phyloP scores from a whole-genome alignment of 1,140 invertebrate genomes.

The Apocrypta bakeri region DNA sequence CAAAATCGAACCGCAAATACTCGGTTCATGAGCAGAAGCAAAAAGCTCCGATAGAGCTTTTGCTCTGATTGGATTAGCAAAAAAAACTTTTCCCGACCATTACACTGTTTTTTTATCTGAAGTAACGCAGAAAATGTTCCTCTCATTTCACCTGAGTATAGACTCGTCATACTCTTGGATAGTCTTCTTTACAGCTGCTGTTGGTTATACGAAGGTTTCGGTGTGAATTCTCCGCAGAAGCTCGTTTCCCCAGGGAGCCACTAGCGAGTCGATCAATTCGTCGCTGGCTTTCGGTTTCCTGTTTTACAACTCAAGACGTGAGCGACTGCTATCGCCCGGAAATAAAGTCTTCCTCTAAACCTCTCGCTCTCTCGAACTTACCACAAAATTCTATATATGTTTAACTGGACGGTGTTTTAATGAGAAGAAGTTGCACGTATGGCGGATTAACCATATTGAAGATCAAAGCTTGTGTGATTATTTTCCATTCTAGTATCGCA shows the following conservation, averaged over 20 bases:
- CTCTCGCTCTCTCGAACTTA: neutral
- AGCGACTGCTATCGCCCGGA: neutral
- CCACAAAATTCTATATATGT: neutral
- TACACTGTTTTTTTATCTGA: too few species aligned
- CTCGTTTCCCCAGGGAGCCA: neutral
- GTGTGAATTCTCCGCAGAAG: neutral
- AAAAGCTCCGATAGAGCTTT: neutral
- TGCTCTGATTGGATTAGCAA: neutral
- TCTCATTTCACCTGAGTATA: too few species aligned
- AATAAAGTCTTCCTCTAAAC: neutral
- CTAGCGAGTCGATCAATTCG: slow-evolving; percentile 13
- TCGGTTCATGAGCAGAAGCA: neutral
- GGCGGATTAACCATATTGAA: too few species aligned
- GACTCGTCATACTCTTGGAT: neutral
- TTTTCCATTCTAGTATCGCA: too few species aligned
- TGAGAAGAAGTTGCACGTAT: too few species aligned
- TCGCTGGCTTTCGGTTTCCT: slow-evolving; percentile 4
- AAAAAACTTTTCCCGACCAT: neutral
- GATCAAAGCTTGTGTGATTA: too few species aligned
- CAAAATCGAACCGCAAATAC: neutral
- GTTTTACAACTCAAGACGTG: neutral
- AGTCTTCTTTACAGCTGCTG: neutral
- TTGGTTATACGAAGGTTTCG: neutral
- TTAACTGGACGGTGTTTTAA: too few species aligned
- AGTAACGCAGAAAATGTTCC: neutral